Evolutionary conservation across 2,797 vertebrate genomes (phyloP).

Genomic region (Sus cebifrons): DNA sequence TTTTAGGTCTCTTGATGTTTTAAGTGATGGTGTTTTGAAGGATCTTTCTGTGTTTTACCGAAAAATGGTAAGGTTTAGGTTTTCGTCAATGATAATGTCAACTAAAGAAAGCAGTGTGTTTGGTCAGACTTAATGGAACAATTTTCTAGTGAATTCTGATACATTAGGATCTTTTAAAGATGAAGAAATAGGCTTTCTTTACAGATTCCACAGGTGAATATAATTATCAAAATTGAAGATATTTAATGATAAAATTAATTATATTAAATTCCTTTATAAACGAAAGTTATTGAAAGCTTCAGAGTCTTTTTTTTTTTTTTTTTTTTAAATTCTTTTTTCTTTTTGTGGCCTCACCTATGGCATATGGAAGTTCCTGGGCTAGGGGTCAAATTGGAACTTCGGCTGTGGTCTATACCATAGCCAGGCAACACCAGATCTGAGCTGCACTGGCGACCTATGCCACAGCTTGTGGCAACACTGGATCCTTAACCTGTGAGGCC

Average conservation of each 20-base stretch:
- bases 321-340: too few species aligned
- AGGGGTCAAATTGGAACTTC: too few species aligned
- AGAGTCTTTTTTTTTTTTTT: constrained; percentile 30
- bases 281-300: constrained; percentile 36
- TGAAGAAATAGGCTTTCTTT: constrained; percentile 14
- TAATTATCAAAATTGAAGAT: constrained; percentile 38
- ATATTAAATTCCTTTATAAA: constrained; percentile 54
- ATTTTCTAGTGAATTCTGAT: constrained; percentile 64
- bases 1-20: constrained; percentile 95
- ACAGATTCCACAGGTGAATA: background rate
- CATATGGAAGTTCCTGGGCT: too few species aligned
- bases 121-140: background rate
- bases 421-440: too few species aligned
- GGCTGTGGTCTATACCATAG: too few species aligned
- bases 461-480: too few species aligned
- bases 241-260: constrained; percentile 62
- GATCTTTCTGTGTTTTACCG: constrained; percentile 96
- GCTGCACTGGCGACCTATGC: too few species aligned
- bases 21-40: constrained; percentile 96
- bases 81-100: constrained; percentile 58
- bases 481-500: too few species aligned
- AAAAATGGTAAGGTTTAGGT: constrained; percentile 93
- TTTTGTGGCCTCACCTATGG: too few species aligned
- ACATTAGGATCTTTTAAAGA: constrained; percentile 44
- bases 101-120: constrained; percentile 22